Evolutionary conservation across 2,113 vertebrate species (phyloP).

Genomic region (Peromyscus maniculatus): DNA sequence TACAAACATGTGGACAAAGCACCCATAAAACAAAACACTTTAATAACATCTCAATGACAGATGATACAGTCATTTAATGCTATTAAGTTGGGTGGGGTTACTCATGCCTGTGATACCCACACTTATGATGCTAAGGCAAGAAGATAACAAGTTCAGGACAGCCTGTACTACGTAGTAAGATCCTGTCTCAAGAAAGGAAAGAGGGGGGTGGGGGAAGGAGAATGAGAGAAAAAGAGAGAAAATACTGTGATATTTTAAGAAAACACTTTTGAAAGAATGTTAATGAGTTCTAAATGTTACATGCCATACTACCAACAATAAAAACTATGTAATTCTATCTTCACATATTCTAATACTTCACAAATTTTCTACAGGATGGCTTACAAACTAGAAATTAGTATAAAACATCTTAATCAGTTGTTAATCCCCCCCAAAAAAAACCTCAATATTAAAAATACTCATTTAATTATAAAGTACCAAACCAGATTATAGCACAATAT

Average conservation of each 20-base stretch:
- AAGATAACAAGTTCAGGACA: neutral
- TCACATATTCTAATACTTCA: neutral
- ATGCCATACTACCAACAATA: neutral
- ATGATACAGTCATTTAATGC: neutral
- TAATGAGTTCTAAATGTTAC: constrained; percentile 6
- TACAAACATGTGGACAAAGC: neutral
- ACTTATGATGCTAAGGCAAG: neutral
- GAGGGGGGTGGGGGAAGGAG: too few relatives aligned
- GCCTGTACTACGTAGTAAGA: neutral
- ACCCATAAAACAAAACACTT: neutral
- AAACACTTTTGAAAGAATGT: constrained; percentile 4
- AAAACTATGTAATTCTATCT: neutral
- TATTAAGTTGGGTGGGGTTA: neutral
- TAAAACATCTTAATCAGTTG: neutral
- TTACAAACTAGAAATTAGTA: neutral
- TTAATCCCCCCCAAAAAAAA: neutral
- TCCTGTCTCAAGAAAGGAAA: neutral
- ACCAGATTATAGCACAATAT: neutral
- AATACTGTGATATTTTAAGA: neutral
- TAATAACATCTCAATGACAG: neutral
- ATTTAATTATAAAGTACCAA: neutral
- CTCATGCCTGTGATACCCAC: neutral
- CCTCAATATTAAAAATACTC: neutral
- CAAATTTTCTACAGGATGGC: neutral
- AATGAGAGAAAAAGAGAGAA: neutral